phyloP scores from a whole-genome alignment of 2,797 vertebrate species.

The Phataginus tetradactyla region DNA sequence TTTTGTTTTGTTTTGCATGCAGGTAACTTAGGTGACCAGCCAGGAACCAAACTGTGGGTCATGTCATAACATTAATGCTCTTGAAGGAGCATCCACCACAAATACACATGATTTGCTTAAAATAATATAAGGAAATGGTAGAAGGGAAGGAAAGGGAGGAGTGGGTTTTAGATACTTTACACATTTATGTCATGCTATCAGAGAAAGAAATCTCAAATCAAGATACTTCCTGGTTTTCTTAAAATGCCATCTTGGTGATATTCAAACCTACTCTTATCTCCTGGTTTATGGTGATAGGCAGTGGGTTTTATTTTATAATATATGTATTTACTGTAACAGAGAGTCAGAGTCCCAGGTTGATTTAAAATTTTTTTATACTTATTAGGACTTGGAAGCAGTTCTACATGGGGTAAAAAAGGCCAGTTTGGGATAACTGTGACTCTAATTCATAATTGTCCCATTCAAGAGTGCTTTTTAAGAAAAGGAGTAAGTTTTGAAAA shows the following conservation, averaged over 20 bases:
- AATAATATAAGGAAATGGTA: neutral
- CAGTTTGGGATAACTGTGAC: neutral
- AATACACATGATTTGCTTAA: neutral
- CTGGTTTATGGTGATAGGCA: neutral
- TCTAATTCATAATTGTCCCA: neutral
- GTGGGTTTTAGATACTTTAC: neutral
- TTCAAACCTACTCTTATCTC: neutral
- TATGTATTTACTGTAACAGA: neutral
- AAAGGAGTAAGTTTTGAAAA: neutral
- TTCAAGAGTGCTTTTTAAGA: neutral
- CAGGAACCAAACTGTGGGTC: neutral
- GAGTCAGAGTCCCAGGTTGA: neutral
- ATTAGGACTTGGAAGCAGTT: neutral
- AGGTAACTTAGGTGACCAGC: neutral
- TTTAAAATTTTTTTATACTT: neutral
- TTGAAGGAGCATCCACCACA: neutral
- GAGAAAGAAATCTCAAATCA: neutral
- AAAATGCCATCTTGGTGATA: neutral
- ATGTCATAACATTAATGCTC: neutral
- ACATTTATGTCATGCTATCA: neutral
- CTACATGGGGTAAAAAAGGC: neutral
- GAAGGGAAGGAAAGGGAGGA: neutral
- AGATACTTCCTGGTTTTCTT: neutral
- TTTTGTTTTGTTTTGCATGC: neutral
- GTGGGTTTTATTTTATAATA: neutral